phyloP scores from a whole-genome alignment of 2,113 vertebrate genomes.

The Zootoca vivipara region DNA sequence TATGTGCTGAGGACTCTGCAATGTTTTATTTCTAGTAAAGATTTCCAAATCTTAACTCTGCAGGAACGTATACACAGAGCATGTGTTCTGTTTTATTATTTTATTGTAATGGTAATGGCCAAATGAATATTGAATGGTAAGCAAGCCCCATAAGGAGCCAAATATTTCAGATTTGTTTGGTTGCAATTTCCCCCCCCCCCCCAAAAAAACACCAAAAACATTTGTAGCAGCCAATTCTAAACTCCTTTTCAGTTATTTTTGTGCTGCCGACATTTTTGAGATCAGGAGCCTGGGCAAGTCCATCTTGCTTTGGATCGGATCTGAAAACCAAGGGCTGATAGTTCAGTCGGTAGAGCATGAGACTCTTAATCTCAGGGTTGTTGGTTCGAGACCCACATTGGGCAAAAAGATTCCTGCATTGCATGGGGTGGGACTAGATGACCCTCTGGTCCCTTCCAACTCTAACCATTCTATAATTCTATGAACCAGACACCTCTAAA shows the following conservation, averaged over 20 bases:
- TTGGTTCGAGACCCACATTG: no score
- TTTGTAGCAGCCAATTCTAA: background rate
- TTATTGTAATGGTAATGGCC: slow-evolving; percentile 26
- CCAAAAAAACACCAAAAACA: background rate
- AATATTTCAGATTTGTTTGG: slow-evolving; percentile 22
- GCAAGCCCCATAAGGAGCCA: slow-evolving; percentile 3
- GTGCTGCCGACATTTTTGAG: background rate
- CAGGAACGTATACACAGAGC: slow-evolving; percentile 29
- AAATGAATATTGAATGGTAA: slow-evolving; percentile 45
- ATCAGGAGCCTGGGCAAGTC: background rate
- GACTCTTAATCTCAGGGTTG: no score
- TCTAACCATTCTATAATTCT: no score
- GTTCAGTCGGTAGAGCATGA: no score
- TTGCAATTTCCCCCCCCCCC: background rate
- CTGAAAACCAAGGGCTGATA: background rate
- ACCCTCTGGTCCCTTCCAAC: no score
- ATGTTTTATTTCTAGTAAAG: slow-evolving; percentile 44
- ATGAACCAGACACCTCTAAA: no score
- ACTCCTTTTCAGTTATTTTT: background rate
- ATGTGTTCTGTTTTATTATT: slow-evolving; percentile 43
- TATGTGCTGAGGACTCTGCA: slow-evolving; percentile 12
- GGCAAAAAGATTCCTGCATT: no score
- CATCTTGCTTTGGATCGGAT: background rate
- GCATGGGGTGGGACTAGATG: no score
- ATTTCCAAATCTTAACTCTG: slow-evolving; percentile 43